Evolutionary conservation across 2,113 vertebrate species (phyloP), one percentile per base, ranked within the genome.

Genomic region (Cichladusa arquata): DNA sequence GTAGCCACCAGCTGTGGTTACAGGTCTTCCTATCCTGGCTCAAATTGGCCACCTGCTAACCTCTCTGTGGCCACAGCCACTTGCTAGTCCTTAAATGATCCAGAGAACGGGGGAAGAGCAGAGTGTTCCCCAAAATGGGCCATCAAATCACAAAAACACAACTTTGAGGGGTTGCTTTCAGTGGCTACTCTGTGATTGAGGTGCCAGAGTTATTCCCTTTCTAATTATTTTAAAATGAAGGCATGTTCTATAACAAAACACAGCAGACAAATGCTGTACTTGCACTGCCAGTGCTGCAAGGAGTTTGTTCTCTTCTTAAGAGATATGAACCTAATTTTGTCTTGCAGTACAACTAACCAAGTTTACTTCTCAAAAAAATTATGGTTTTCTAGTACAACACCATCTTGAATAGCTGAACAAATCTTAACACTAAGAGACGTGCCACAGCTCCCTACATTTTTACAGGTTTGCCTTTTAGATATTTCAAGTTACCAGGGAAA

Each of bases 401-500:
- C 24, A 51, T 7, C 31, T 70, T 81, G 24, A 57, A 73, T 14
- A 40, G 33, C 19, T 66, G 19, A 81, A 58, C 19, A 92, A 81
- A 76, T 19, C 60, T 48, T n/a, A 91, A 45, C 47, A 38, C 18
- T 14, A 40, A 65, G 73, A 94, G 29, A 14, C 8, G 5, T 6
- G 6, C 22, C 64, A 51, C 51, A 78, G 34, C 22, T 72, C 50
- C 44, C 57, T 60, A 57, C 10, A 60, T 60, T 79, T 89, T 47
- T 66, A 19, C 56, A 78, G 48, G 34, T 67, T 91, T 88, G 9
- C 18, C 40, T 78, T 86, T 86, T 48, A 87, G 34, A 8, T 67
- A 84, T 56, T 91, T 87, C 48, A 53, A 86, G 56, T 60, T 88
- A 78, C 44, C 69, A 72, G n/a, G 71, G 69, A 84, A 79, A 86